Conservation (phyloP, 1,140 invertebrate genomes). For the Cyclargus thomasi region DNA sequence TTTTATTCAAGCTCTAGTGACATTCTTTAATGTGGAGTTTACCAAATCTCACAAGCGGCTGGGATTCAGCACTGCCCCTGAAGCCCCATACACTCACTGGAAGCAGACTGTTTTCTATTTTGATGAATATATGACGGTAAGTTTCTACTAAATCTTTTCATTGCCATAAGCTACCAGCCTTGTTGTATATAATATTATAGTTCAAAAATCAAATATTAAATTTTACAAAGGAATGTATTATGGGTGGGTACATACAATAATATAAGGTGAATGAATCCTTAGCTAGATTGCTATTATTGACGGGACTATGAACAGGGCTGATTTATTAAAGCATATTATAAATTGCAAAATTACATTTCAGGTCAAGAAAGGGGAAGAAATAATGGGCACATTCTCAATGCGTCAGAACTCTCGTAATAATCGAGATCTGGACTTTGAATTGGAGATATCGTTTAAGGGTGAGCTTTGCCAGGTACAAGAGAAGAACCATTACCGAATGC, state of each 20-base stretch:
- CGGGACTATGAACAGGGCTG: too few relatives aligned
- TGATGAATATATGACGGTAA: constrained; percentile 94
- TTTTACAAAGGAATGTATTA: too few relatives aligned
- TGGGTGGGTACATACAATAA: too few relatives aligned
- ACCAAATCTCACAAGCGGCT: constrained; percentile 98
- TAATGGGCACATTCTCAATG: constrained; percentile 93
- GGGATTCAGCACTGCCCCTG: constrained; percentile 99
- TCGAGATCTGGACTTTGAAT: constrained; percentile 96
- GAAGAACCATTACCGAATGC: constrained; percentile 96
- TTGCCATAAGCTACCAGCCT: too few relatives aligned
- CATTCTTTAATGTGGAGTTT: constrained; percentile 99
- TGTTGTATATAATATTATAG: too few relatives aligned
- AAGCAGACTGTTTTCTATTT: constrained; percentile 99
- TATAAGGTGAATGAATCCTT: too few relatives aligned
- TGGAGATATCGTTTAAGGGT: constrained; percentile 96
- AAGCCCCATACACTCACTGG: constrained; percentile 98
- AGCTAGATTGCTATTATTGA: too few relatives aligned
- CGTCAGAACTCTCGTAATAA: constrained; percentile 97
- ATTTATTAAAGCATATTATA: too few relatives aligned
- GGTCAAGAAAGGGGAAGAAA: constrained; percentile 94
- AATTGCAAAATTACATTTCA: constrained; percentile 28
- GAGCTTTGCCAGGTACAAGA: constrained; percentile 93
- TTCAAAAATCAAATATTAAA: too few relatives aligned
- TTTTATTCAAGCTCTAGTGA: constrained; percentile 98
- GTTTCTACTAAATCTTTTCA: constrained; percentile 20